Percentiles rank a stretch among this genome's conserved stretches.
phyloP scores from a whole-genome alignment of 2,888 invertebrate species.

The Drosophila paranaensis region DNA sequence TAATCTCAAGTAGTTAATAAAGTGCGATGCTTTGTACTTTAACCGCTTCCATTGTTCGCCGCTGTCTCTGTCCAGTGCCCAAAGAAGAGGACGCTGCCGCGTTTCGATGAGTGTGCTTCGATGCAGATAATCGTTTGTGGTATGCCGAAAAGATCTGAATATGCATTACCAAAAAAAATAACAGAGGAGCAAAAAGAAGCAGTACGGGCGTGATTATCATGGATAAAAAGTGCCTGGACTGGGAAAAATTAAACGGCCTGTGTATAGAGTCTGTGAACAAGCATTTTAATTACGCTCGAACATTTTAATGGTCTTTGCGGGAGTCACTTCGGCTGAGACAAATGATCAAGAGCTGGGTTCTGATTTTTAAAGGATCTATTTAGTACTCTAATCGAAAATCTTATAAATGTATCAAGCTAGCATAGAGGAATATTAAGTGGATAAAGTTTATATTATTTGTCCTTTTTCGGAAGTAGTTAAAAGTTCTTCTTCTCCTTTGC shows the following conservation, averaged over 20 bases:
- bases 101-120: constrained; percentile 69
- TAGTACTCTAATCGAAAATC: not conserved
- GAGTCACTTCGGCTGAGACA: not conserved
- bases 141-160: constrained; percentile 71
- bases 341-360: no score
- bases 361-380: not conserved
- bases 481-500: no score
- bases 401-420: not conserved
- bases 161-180: constrained; percentile 34
- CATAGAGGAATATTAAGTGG: no score
- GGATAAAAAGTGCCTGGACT: constrained; percentile 42
- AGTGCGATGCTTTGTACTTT: constrained; percentile 83
- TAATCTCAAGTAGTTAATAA: constrained; percentile 84
- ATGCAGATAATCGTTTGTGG: constrained; percentile 81
- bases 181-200: constrained; percentile 10
- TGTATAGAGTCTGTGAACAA: constrained; percentile 3
- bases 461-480: no score
- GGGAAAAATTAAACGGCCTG: constrained; percentile 25
- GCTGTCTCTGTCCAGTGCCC: constrained; percentile 45
- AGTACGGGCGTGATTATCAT: constrained; percentile 59
- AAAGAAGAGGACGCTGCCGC: constrained; percentile 39
- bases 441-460: no score
- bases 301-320: constrained; percentile 1
- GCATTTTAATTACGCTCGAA: constrained; percentile 6
- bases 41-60: constrained; percentile 76